Base-by-base conservation (phyloP, 2,888 invertebrate species). In the Papilio protenor region DNA sequence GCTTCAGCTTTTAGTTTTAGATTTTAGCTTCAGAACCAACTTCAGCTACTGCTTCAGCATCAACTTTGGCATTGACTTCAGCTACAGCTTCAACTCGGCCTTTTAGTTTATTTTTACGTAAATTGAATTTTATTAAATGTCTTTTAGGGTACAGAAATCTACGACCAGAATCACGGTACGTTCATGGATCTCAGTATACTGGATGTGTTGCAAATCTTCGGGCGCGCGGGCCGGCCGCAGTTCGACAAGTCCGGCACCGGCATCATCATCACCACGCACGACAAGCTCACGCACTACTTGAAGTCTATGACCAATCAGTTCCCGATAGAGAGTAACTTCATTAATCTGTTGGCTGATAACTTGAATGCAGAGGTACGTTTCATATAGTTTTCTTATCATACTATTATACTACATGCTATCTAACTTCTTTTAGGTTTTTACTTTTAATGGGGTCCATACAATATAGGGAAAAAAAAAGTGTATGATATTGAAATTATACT, bases 151-250 rank as follows among this genome's bases (percentile, higher is more conserved):
- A 40, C 40, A 40, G n/a, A 11, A 52, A 52, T 18, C 81, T 99
- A 99, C 91, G 99, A 99, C 93, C 97, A 99, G 40, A 98, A 98
- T 83, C 98, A 97, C 86, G 99, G 99, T 4, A 95, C 97, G 0
- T 99, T 98, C 92, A 97, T 99, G 0, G 99, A 99, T 89, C 95
- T 99, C 66, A 98, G 99, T 78, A 99, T 99, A 84, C 94, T 99
- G 80, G 99, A 99, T 90, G 99, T 99, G 64, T 95, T 99, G 73
- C 99, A 99, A 95, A 99, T 99, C 85, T 99, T 99, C 92, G 99
- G 99, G 59, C 96, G 99, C 77, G 99, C 99, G 6, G 99, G 99
- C 6, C 96, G 99, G 2, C 99, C 99, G 0, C 99, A 99, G 92
- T 99, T 97, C 91, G 99, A 99, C 89, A 97, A 96, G 1, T 97